phyloP scores from a whole-genome alignment of 2,888 invertebrate species.

The Antheraea yamamai region DNA sequence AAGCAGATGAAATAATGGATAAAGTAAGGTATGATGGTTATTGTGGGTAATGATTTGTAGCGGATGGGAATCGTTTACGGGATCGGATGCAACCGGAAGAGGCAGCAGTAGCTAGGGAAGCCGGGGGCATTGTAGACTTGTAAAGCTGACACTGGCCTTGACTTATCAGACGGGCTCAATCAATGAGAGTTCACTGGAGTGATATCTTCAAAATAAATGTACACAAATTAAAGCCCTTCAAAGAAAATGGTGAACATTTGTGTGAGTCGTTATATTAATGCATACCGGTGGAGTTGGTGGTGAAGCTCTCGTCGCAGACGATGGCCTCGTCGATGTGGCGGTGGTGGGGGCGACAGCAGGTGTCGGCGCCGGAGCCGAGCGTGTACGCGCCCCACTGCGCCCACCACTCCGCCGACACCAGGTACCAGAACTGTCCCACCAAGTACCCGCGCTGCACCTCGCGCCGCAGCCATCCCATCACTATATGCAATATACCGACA shows the following conservation, averaged over 20 bases:
- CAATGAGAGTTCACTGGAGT: too few relatives aligned
- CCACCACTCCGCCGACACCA: constrained; percentile 94
- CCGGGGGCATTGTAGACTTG: too few relatives aligned
- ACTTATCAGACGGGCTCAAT: too few relatives aligned
- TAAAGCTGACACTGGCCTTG: too few relatives aligned
- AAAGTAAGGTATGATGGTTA: too few relatives aligned
- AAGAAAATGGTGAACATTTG: background rate
- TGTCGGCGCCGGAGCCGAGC: constrained; percentile 58
- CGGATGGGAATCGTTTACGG: too few relatives aligned
- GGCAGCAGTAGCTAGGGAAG: too few relatives aligned
- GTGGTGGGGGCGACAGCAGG: constrained; percentile 53
- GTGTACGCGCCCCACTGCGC: constrained; percentile 89
- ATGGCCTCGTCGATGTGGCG: constrained; percentile 82
- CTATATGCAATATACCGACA: constrained; percentile 52
- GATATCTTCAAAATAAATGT: too few relatives aligned
- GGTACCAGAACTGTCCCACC: constrained; percentile 94
- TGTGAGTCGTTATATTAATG: constrained; percentile 24
- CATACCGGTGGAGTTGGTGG: constrained; percentile 81
- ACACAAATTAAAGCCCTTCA: too few relatives aligned
- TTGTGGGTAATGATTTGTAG: too few relatives aligned
- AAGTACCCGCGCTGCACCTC: constrained; percentile 88
- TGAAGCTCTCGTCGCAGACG: constrained; percentile 87
- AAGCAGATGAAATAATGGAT: too few relatives aligned
- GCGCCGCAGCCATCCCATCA: constrained; percentile 90
- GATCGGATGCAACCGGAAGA: too few relatives aligned